Evolutionary conservation across 2,888 invertebrate genomes (phyloP), one percentile per base, ranked within the genome.

Genomic region (Fragum whitleyi): DNA sequence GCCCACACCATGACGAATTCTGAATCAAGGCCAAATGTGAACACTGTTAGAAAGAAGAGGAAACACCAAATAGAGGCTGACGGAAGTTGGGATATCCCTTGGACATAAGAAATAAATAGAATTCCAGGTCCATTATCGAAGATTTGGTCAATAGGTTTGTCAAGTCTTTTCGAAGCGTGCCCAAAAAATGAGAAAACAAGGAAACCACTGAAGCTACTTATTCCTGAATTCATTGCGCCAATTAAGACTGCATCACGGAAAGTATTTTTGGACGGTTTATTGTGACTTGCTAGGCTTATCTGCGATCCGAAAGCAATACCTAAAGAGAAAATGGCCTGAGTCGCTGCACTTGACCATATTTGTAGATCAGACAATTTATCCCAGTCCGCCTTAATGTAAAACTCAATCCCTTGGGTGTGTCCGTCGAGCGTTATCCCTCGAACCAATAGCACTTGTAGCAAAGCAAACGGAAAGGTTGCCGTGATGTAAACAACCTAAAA

Each of bases 401-500:
- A 82, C 14, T 57, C 53, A 0, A 82, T 65, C 0, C 82, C 82
- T 1, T 72, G 61, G 16, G 75, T 32, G 29, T 75, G 42, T 14
- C 82, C 82, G 11, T 65, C 26, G 7, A 73, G 62, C 2, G 73
- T 78, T 7, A 76, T 23, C 0, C 82, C 82, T 0, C 72, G 62
- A 6, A 78, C 55, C 21, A 82, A 68, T 19, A 82, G 53, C 6
- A 82, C 68, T 9, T 78, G 28, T 23, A 78, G n/a, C 29, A 82
- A 29, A n/a, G 39, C 32, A n/a, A 82, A 55, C 11, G 77, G 81
- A 55, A 77, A 81, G n/a, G 81, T 77, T 2, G 75, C 81, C 0
- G 81, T 81, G 19, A 81, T 36, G 77, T 81, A 81, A 0, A 68
- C 59, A 19, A 77, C 72, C 77, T 81, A 62, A 53, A 77, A 28